Conservation (phyloP, 1,140 invertebrate species). For the Heterodera schachtii region DNA sequence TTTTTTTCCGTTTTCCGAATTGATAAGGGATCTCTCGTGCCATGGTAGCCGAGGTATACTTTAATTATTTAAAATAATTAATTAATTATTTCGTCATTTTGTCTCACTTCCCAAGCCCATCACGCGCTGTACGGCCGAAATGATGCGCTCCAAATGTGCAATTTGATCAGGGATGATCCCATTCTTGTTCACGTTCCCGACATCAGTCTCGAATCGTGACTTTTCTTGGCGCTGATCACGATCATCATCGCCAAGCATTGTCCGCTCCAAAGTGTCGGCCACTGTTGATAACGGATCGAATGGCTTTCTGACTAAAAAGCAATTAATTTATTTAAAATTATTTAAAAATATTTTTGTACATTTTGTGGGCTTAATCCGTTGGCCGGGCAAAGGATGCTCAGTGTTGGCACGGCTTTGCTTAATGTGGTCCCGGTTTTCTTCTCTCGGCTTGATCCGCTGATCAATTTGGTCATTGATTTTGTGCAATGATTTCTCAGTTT, state of each 20-base stretch:
- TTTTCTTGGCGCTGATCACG: not conserved
- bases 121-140: slow-evolving; percentile 48
- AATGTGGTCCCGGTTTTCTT: not conserved
- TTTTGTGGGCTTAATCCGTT: not conserved
- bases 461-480: not conserved
- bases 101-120: slow-evolving; percentile 25
- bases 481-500: no score
- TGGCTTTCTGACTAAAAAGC: not conserved
- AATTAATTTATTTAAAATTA: not conserved
- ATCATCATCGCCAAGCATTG: slow-evolving; percentile 13
- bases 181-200: not conserved
- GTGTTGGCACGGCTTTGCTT: not conserved
- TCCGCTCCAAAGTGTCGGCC: slow-evolving; percentile 25
- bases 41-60: no score
- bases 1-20: no score
- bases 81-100: no score
- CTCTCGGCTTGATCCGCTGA: not conserved
- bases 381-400: not conserved
- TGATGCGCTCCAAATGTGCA: slow-evolving; percentile 43
- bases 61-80: no score
- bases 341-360: not conserved
- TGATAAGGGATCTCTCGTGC: no score
- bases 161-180: slow-evolving; percentile 26
- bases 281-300: slow-evolving; percentile 15
- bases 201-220: no score